Percentiles rank a stretch among this genome's conserved stretches.
These are phyloP conservation scores for Coendou prehensilis DNA, from an alignment of 2,797 vertebrate genomes.

Conservation along the genomic window DNA sequence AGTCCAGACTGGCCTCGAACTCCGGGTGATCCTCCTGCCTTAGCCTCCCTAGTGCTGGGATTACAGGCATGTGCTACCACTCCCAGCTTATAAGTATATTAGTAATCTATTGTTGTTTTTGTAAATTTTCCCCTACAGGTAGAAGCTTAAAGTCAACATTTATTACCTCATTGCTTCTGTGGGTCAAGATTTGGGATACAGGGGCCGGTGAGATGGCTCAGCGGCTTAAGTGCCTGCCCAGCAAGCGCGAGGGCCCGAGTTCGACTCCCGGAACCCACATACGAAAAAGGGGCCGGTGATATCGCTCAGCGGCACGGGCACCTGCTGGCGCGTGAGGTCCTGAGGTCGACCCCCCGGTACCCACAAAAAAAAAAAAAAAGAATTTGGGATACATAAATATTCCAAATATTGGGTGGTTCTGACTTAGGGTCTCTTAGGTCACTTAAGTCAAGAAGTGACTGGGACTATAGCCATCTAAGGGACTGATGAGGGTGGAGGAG, in stretches of 20 bases:
- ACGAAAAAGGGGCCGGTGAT: no score
- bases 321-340: no score
- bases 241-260: no score
- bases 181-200: neutral
- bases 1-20: neutral
- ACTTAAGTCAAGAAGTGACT: neutral
- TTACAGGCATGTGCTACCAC: neutral
- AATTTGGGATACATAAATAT: neutral
- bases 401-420: neutral
- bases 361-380: no score
- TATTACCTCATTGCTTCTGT: neutral
- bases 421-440: neutral
- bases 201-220: no score
- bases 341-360: no score
- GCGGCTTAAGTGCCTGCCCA: no score
- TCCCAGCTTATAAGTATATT: neutral
- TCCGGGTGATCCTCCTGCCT: neutral
- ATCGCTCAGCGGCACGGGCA: no score
- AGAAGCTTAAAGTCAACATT: constrained; percentile 23
- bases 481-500: neutral
- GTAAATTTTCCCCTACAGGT: neutral
- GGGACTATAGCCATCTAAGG: constrained; percentile 16
- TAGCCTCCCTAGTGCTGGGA: neutral
- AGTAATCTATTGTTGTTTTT: neutral
- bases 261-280: no score